Base-by-base conservation (phyloP, 2,797 vertebrate species). In the Megaceryle alcyon region DNA sequence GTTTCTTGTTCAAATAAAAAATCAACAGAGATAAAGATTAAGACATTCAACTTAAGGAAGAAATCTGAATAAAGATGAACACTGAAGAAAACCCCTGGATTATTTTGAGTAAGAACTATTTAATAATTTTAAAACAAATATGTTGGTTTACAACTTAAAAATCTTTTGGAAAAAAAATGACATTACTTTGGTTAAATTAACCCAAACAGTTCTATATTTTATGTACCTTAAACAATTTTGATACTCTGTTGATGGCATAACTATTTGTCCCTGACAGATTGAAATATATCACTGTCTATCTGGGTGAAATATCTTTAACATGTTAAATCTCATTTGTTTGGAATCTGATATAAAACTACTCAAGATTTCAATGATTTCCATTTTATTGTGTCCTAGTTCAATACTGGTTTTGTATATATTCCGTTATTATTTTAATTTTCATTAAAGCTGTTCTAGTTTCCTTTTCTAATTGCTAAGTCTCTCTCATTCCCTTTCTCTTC, bases 121-220 rank as follows among this genome's bases (percentile, higher is more conserved):
- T 57, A 6, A 43, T n/a, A 51, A 68, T 61, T 86, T n/a, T 15
- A 41, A 75, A 71, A 28, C 6, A 73, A 14, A 23, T 13, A 14
- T 7, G 1, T 33, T 59, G 1, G 2, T 44, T 85, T 70, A 59
- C 7, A 72, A 31, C 6, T 65, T 77, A 2, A 49, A 77, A 83
- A 39, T 63, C 4, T 0, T 33, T 85, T 48, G 23, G 6, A 23
- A 33, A 39, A 33, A 39, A 54, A 1, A 26, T 3, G 0, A 11
- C 2, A 60, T 48, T 80, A 9, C 66, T 88, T 75, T 56, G 0
- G 37, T 86, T 53, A 68, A 64, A 64, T 71, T 71, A 12, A 6
- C 12, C 2, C 12, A 60, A 84, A 43, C 2, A 44, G 2, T 63
- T 69, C 2, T 28, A 7, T 17, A 6, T 71, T 88, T 70, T 41